A percentile compares a stretch with the other conserved stretches of the same genome.
Evolutionary conservation across 2,888 invertebrate species (phyloP).

Genomic region (Quadroppia sp.): DNA sequence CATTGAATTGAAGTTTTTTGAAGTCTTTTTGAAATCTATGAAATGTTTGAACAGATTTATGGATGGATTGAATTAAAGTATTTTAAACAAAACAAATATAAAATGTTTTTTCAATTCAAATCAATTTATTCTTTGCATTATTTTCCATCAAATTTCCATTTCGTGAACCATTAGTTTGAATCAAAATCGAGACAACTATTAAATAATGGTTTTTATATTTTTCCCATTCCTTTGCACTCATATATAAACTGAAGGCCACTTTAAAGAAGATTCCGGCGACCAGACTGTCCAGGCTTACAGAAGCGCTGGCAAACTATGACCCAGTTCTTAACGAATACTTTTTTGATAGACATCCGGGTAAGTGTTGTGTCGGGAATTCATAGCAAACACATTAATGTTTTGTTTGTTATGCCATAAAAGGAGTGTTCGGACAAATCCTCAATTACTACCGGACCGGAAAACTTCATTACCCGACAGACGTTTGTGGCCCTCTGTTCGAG

Average conservation of each 20-base stretch:
- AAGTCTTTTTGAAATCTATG: too few species aligned
- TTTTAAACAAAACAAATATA: background rate
- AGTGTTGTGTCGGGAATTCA: background rate
- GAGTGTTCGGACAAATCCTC: constrained; percentile 79
- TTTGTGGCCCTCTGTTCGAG: constrained; percentile 58
- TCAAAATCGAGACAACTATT: background rate
- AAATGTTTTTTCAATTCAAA: background rate
- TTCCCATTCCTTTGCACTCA: background rate
- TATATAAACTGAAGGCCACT: constrained; percentile 57
- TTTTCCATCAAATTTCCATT: constrained; percentile 26
- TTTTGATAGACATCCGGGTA: constrained; percentile 79
- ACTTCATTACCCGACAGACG: constrained; percentile 58
- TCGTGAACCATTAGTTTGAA: constrained; percentile 6
- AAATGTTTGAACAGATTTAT: background rate
- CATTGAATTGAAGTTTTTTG: too few species aligned
- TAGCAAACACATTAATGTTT: background rate
- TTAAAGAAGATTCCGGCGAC: constrained; percentile 86
- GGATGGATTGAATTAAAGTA: background rate
- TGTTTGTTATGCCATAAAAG: background rate
- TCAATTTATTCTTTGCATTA: background rate
- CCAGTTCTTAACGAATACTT: constrained; percentile 83
- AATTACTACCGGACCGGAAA: constrained; percentile 69
- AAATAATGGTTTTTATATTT: background rate
- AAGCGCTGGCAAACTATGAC: constrained; percentile 82
- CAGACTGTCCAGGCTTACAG: constrained; percentile 72